These are phyloP conservation scores for Lasioglossum calceatum DNA, from an alignment of 2,888 invertebrate genomes.

Conservation along the genomic window DNA sequence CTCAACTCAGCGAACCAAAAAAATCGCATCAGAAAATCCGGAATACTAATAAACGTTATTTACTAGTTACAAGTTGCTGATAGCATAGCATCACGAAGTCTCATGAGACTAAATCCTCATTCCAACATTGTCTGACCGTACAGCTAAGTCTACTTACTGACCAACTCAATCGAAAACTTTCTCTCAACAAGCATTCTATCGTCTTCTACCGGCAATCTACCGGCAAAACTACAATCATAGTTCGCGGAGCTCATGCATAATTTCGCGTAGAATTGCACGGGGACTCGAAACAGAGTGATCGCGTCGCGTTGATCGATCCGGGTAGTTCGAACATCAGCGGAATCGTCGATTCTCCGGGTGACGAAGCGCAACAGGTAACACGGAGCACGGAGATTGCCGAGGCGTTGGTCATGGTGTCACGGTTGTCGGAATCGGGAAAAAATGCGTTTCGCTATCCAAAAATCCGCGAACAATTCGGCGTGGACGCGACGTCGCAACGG, in stretches of 20 bases:
- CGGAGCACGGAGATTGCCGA: neutral
- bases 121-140: neutral
- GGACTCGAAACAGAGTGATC: neutral
- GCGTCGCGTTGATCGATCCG: neutral
- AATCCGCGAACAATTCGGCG: conserved; percentile 1
- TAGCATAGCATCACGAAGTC: neutral
- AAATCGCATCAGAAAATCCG: neutral
- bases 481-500: neutral
- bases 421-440: conserved; percentile 19
- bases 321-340: neutral
- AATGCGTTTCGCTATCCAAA: conserved; percentile 14
- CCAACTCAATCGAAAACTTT: neutral
- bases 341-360: neutral
- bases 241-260: neutral
- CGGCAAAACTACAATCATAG: neutral
- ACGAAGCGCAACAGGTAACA: conserved; percentile 49
- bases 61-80: neutral
- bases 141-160: neutral
- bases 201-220: neutral
- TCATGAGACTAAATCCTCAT: neutral
- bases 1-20: neutral
- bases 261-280: neutral
- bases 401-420: conserved; percentile 20
- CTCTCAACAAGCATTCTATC: neutral
- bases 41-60: neutral